Evolutionary conservation across 2,888 invertebrate species (phyloP).

Genomic region (Margaritifera margaritifera): DNA sequence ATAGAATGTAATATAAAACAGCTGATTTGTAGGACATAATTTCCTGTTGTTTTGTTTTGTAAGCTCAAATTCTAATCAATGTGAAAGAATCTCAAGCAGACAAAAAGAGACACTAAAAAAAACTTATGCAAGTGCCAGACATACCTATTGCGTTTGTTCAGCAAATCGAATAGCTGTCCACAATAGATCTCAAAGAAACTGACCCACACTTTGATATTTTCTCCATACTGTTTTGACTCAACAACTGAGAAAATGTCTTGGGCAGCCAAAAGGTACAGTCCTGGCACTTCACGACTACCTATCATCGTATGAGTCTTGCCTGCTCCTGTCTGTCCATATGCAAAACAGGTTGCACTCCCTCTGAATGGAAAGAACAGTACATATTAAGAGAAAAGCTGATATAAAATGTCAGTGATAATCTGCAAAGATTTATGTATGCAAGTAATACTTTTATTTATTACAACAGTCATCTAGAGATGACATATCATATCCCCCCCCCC

Average conservation of each 20-base stretch:
- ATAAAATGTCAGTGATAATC: too few species aligned
- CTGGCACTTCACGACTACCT: conserved; percentile 61
- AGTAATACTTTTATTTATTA: too few species aligned
- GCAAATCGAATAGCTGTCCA: conserved; percentile 71
- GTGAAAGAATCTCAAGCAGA: too few species aligned
- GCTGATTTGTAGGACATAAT: too few species aligned
- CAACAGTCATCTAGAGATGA: too few species aligned
- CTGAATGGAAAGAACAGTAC: conserved; percentile 37
- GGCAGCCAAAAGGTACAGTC: conserved; percentile 68
- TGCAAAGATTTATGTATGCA: too few species aligned
- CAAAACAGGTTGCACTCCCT: conserved; percentile 70
- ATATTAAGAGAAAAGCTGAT: too few species aligned
- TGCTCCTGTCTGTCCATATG: conserved; percentile 72
- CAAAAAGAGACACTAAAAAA: background rate
- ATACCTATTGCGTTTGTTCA: conserved; percentile 70
- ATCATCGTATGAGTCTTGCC: conserved; percentile 72
- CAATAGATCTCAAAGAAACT: conserved; percentile 73
- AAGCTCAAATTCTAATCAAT: too few species aligned
- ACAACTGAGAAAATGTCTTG: conserved; percentile 65
- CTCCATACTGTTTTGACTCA: conserved; percentile 54
- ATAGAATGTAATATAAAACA: too few species aligned
- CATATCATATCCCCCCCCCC: too few species aligned
- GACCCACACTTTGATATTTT: conserved; percentile 66
- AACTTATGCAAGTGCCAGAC: conserved; percentile 4
- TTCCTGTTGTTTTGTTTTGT: too few species aligned